Conservation (phyloP, 2,113 vertebrate genomes). For the Hirundichthys speculiger region DNA sequence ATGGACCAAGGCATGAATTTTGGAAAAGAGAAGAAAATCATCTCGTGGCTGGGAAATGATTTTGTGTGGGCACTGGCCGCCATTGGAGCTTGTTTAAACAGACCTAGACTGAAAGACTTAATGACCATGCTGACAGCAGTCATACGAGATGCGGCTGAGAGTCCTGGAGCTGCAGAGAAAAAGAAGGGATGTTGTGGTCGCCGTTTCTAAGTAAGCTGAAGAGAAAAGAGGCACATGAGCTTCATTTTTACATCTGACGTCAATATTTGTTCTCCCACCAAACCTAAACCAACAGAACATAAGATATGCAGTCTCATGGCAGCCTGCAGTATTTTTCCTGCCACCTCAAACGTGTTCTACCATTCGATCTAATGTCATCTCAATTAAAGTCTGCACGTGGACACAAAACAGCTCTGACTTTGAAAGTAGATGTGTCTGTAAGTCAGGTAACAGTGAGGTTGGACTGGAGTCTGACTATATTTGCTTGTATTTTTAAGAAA, state of each 20-base stretch:
- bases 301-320: conserved; percentile 43
- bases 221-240: conserved; percentile 45
- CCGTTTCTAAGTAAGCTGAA: conserved; percentile 52
- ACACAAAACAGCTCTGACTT: conserved; percentile 52
- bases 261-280: conserved; percentile 56
- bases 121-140: conserved; percentile 73
- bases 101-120: conserved; percentile 68
- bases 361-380: conserved; percentile 55
- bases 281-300: conserved; percentile 60
- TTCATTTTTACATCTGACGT: conserved; percentile 53
- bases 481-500: conserved; percentile 33
- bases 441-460: conserved; percentile 52
- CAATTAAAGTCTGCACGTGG: conserved; percentile 58
- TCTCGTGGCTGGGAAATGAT: conserved; percentile 38
- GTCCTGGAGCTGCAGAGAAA: conserved; percentile 48
- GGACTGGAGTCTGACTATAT: conserved; percentile 43
- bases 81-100: conserved; percentile 70
- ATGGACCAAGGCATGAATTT: conserved; percentile 50
- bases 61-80: conserved; percentile 57
- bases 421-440: conserved; percentile 48
- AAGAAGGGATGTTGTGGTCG: conserved; percentile 55
- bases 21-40: conserved; percentile 45
- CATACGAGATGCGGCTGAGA: conserved; percentile 66
- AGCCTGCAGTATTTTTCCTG: conserved; percentile 58
- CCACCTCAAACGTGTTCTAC: conserved; percentile 63